phyloP scores from a whole-genome alignment of 2,113 vertebrate species.

The Perca fluviatilis region DNA sequence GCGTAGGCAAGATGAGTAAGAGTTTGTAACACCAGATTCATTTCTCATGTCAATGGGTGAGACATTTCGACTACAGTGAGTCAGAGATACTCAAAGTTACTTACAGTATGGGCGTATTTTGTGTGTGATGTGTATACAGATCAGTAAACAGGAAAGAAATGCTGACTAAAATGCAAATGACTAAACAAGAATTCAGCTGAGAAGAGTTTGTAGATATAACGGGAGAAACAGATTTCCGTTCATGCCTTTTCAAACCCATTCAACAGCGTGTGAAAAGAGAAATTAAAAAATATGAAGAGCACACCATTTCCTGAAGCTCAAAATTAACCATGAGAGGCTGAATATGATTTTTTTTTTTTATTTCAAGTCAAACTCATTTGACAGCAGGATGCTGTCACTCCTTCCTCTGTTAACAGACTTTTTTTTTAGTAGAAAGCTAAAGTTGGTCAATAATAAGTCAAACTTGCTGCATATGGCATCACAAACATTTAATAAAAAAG shows the following conservation, averaged over 20 bases:
- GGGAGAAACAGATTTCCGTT: neutral
- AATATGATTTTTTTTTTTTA: neutral
- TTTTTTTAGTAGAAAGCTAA: neutral
- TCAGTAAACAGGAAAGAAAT: constrained; percentile 19
- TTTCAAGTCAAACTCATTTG: constrained; percentile 3
- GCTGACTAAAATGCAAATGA: constrained; percentile 1
- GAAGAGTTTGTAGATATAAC: neutral
- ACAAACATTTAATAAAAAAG: neutral
- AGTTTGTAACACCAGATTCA: neutral
- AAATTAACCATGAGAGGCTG: neutral
- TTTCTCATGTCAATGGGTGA: constrained; percentile 1
- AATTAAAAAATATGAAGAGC: neutral
- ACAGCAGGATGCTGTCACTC: constrained; percentile 7
- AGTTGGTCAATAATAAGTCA: neutral
- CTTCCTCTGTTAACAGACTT: fast-evolving
- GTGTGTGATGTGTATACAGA: neutral
- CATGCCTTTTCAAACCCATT: constrained; percentile 7
- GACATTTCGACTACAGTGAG: neutral
- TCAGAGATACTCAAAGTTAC: neutral
- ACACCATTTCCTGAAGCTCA: neutral
- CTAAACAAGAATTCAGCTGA: neutral
- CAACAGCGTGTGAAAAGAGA: neutral
- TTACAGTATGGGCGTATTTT: neutral
- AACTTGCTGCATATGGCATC: neutral
- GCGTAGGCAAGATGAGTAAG: neutral